Base-by-base conservation (phyloP, 2,113 vertebrate genomes). In the Peromyscus maniculatus region DNA sequence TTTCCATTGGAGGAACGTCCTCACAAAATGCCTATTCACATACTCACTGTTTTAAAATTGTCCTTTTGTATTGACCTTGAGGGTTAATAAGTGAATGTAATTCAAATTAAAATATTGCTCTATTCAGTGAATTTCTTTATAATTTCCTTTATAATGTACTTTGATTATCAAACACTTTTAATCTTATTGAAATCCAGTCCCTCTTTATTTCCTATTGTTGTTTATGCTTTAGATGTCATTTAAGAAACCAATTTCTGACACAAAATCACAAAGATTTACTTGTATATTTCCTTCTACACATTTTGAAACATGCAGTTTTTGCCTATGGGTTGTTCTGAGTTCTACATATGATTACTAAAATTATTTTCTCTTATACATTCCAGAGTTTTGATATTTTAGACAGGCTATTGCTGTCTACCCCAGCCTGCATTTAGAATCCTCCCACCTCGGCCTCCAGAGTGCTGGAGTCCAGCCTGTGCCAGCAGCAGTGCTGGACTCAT, bases 51-150 rank as follows among this genome's bases (percentile, higher is more conserved):
- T 88, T 94, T 72, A 52, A 78, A 52, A 67, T n/a, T 82, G 5
- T 69, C 28, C 87, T 87, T 79, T 91, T 91, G 31, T 94, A 57
- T 52, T 96, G 75, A 91, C 17, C 55, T 71, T 72, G 79, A 59
- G 28, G 31, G 7, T 92, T 59, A 64, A 83, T 71, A 80, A 79
- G n/a, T 93, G 15, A 11, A 57, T 91, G 67, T 83, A 3, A 43
- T 36, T 19, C 31, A 21, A 69, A 8, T 92, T 91, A 62, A 77
- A 57, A 55, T 82, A 77, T 90, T 39, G 3, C 21, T 31, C 62
- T 36, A 64, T 88, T 92, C 49, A 43, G 4, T 88, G 66, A 19
- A 21, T 69, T 91, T 21, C 26, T 59, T 52, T 87, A 49, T 55
- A 39, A 62, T n/a, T 46, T 89, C 75, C 31, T 64, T 84, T 67